These are phyloP conservation scores for Pristionchus entomophagus DNA, from an alignment of 2,888 invertebrate species.

Conservation along the genomic window DNA sequence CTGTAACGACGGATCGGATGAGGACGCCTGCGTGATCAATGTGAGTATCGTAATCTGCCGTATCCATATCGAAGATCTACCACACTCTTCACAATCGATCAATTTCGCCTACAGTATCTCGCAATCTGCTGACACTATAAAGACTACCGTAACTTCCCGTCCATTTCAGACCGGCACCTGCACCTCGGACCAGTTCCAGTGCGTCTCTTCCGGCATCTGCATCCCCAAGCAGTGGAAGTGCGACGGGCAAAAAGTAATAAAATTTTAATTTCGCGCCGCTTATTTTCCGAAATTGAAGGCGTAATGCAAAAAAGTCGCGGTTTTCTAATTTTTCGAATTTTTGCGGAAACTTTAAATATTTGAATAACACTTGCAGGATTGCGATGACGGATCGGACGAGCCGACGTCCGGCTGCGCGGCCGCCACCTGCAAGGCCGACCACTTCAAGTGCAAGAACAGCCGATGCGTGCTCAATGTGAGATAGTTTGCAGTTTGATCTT, in stretches of 20 bases:
- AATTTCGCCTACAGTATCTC: neutral
- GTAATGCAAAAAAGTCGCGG: slow-evolving; percentile 6
- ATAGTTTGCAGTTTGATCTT: too few relatives aligned
- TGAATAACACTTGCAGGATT: slow-evolving; percentile 84
- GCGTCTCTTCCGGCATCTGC: slow-evolving; percentile 85
- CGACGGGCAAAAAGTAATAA: slow-evolving; percentile 85
- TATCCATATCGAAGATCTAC: neutral
- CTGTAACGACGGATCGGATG: slow-evolving; percentile 84
- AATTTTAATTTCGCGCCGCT: neutral
- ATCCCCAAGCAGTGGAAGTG: slow-evolving; percentile 95
- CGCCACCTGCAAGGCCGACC: slow-evolving; percentile 69
- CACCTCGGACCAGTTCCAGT: slow-evolving; percentile 75
- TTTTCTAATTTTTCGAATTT: slow-evolving; percentile 1
- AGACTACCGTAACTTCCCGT: neutral
- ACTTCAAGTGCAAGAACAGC: slow-evolving; percentile 76
- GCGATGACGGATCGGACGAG: slow-evolving; percentile 96
- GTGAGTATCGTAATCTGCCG: neutral
- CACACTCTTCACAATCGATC: neutral
- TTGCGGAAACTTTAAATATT: neutral
- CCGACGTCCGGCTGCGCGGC: slow-evolving; percentile 64
- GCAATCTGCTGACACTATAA: neutral
- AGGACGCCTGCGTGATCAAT: slow-evolving; percentile 78
- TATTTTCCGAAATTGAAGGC: neutral
- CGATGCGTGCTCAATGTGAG: slow-evolving; percentile 74
- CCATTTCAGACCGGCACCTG: slow-evolving; percentile 63